phyloP scores from a whole-genome alignment of 2,888 invertebrate species.

The Heliconius ismenius region DNA sequence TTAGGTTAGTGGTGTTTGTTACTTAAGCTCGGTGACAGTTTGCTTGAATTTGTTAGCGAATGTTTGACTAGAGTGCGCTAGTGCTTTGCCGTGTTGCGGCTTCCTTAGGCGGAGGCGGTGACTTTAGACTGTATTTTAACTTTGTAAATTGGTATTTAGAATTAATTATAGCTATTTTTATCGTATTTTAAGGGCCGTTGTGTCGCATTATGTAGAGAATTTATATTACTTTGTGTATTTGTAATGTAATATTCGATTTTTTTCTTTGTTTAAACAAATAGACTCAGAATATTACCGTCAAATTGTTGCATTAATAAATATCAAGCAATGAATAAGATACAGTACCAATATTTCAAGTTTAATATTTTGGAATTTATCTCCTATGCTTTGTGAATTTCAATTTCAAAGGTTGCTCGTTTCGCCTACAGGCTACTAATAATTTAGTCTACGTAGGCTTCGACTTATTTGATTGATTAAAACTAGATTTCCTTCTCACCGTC shows the following conservation, averaged over 20 bases:
- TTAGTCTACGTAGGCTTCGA: neutral
- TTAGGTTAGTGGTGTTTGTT: constrained; percentile 30
- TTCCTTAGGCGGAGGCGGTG: neutral
- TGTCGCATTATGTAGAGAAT: too few relatives aligned
- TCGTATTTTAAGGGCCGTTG: neutral
- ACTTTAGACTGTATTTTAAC: neutral
- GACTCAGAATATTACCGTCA: neutral
- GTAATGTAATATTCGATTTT: too few relatives aligned
- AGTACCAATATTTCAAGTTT: constrained; percentile 6
- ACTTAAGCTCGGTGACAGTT: constrained; percentile 1
- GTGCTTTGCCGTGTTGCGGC: neutral
- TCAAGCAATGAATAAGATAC: neutral
- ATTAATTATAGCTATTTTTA: neutral
- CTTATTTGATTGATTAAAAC: constrained; percentile 19
- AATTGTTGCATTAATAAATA: constrained; percentile 3
- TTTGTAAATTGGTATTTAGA: neutral
- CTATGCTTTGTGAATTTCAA: constrained; percentile 20
- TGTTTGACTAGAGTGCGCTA: constrained; percentile 5
- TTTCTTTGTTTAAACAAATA: too few relatives aligned
- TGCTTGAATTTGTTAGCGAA: constrained; percentile 23
- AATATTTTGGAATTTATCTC: constrained; percentile 17
- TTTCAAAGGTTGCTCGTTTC: constrained; percentile 1
- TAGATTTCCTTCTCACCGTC: neutral
- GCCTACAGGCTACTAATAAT: constrained; percentile 15
- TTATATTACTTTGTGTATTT: too few relatives aligned